These are phyloP conservation scores for Drosophila oshimai DNA, from an alignment of 1,140 invertebrate species.

Conservation along the genomic window DNA sequence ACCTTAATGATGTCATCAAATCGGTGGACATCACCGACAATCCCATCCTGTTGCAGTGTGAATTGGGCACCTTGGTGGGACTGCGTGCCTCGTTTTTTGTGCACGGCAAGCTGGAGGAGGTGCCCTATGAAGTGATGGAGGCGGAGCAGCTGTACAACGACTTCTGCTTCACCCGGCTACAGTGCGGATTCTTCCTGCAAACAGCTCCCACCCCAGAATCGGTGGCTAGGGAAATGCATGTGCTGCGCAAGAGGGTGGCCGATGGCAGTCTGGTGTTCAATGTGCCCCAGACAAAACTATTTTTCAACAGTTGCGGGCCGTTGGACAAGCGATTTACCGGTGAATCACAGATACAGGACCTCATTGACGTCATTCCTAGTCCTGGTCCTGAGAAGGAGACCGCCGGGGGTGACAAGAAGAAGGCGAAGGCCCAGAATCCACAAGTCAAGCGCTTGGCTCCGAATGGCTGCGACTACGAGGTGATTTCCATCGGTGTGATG, in stretches of 20 bases:
- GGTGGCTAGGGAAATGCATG: slow-evolving; percentile 84
- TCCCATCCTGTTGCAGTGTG: slow-evolving; percentile 87
- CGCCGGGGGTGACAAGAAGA: slow-evolving; percentile 40
- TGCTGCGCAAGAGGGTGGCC: slow-evolving; percentile 84
- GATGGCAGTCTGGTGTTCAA: slow-evolving; percentile 76
- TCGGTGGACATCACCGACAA: slow-evolving; percentile 90
- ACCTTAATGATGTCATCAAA: slow-evolving; percentile 86
- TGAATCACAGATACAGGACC: slow-evolving; percentile 59
- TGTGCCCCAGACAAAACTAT: slow-evolving; percentile 64
- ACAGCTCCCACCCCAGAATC: slow-evolving; percentile 84
- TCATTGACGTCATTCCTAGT: slow-evolving; percentile 46
- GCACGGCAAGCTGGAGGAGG: slow-evolving; percentile 88
- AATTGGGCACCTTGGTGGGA: slow-evolving; percentile 84
- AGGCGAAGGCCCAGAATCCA: not conserved
- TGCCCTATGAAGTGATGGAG: slow-evolving; percentile 85
- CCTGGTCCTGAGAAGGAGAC: slow-evolving; percentile 20
- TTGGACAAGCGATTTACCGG: slow-evolving; percentile 44
- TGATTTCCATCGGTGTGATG: slow-evolving; percentile 69
- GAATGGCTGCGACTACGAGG: slow-evolving; percentile 66
- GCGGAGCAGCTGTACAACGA: slow-evolving; percentile 86
- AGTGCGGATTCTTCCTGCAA: slow-evolving; percentile 84
- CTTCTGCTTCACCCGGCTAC: slow-evolving; percentile 87
- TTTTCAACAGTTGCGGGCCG: slow-evolving; percentile 61
- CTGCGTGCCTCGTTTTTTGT: slow-evolving; percentile 87
- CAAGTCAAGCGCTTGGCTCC: slow-evolving; percentile 42